A percentile compares a stretch with the other conserved stretches of the same genome.
These are phyloP conservation scores for Enteromius paludinosus DNA, from an alignment of 2,797 vertebrate species.

Conservation along the genomic window DNA sequence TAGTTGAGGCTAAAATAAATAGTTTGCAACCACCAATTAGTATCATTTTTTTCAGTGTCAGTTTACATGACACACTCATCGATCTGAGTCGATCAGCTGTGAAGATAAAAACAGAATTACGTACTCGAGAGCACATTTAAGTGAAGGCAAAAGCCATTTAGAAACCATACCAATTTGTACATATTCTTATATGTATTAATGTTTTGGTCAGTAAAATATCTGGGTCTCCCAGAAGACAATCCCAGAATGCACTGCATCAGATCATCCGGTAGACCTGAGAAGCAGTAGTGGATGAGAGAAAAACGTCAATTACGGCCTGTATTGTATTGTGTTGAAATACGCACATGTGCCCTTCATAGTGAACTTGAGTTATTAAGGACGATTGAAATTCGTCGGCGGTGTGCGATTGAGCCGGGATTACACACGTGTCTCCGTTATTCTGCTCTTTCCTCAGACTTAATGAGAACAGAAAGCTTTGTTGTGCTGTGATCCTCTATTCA, in stretches of 20 bases:
- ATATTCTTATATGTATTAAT: too few species aligned
- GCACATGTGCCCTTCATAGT: conserved; percentile 70
- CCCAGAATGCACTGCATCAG: neutral
- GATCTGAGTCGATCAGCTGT: too few species aligned
- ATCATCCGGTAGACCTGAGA: neutral
- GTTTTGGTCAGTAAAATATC: neutral
- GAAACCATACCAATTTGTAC: too few species aligned
- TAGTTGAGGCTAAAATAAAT: too few species aligned
- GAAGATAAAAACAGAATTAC: too few species aligned
- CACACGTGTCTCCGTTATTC: conserved; percentile 77
- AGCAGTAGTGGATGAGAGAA: neutral
- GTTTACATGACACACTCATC: too few species aligned
- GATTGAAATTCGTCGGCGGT: conserved; percentile 80
- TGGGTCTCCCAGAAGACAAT: neutral
- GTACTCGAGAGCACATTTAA: neutral
- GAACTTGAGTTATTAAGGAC: conserved; percentile 77
- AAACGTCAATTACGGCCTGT: neutral
- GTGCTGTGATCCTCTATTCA: conserved; percentile 86
- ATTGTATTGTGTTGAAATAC: conserved; percentile 52
- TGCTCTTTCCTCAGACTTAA: conserved; percentile 80
- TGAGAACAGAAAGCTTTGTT: conserved; percentile 84
- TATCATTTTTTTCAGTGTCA: too few species aligned
- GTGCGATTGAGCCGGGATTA: conserved; percentile 79
- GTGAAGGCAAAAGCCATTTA: too few species aligned
- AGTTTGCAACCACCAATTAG: too few species aligned